Evolutionary conservation across 2,113 vertebrate species (phyloP).

Genomic region (Sigmodon hispidus): DNA sequence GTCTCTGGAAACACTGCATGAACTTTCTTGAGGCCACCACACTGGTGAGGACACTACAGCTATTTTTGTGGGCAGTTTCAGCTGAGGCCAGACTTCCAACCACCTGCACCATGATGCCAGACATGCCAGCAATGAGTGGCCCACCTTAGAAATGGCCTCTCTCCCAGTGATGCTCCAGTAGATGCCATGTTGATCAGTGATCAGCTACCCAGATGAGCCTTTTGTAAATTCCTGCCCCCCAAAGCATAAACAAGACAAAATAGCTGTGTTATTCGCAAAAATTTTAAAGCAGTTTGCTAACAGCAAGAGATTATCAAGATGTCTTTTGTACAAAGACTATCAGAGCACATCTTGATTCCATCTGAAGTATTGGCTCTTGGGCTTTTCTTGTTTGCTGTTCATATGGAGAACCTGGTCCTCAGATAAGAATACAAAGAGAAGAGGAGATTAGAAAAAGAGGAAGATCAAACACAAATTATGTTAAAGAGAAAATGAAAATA

Average conservation of each 20-base stretch:
- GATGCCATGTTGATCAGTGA: neutral
- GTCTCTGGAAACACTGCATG: neutral
- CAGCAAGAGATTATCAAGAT: neutral
- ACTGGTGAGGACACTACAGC: neutral
- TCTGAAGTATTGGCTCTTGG: neutral
- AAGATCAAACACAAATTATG: neutral
- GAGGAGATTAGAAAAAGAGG: neutral
- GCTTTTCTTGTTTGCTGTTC: constrained; percentile 23
- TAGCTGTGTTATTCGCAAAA: neutral
- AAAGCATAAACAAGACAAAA: constrained; percentile 8
- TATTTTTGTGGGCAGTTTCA: rapidly evolving
- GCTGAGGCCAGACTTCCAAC: neutral
- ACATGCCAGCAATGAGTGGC: neutral
- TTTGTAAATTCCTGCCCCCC: constrained; percentile 4
- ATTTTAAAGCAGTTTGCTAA: neutral
- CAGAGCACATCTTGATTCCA: neutral
- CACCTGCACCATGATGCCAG: neutral
- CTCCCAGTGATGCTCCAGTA: neutral
- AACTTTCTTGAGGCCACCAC: neutral
- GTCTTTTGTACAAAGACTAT: neutral
- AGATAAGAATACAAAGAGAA: constrained; percentile 35
- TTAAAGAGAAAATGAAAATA: neutral
- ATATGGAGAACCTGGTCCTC: neutral
- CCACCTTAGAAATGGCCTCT: neutral
- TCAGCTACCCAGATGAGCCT: neutral